These are phyloP conservation scores for Lichenostomus cassidix DNA, from an alignment of 2,113 vertebrate species.

Conservation along the genomic window DNA sequence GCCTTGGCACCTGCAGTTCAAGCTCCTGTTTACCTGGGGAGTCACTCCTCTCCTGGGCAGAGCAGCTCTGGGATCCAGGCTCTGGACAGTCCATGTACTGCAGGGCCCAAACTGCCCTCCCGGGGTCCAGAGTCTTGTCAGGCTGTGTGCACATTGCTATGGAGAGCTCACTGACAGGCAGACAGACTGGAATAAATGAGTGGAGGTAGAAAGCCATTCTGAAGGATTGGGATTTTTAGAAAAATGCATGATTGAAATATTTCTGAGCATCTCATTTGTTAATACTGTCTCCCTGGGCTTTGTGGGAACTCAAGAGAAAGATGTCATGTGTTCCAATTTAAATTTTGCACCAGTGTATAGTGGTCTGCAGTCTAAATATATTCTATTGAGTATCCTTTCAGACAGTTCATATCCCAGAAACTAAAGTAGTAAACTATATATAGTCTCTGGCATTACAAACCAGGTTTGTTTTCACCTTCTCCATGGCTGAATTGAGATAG, in stretches of 20 bases:
- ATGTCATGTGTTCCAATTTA: neutral
- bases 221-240: neutral
- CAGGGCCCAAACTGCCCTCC: neutral
- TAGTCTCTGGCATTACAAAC: slow-evolving; percentile 45
- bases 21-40: neutral
- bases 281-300: neutral
- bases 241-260: neutral
- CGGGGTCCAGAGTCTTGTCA: neutral
- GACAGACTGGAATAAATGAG: neutral
- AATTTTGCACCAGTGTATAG: neutral
- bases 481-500: neutral
- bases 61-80: neutral
- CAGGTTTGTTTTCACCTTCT: slow-evolving; percentile 40
- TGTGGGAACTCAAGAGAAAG: neutral
- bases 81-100: neutral
- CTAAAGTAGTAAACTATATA: slow-evolving; percentile 30
- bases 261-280: neutral
- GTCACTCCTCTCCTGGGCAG: neutral
- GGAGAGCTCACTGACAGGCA: neutral
- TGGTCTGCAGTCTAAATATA: slow-evolving; percentile 36
- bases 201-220: neutral
- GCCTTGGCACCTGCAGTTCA: neutral
- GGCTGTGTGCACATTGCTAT: neutral
- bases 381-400: slow-evolving; percentile 13
- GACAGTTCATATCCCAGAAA: slow-evolving; percentile 28